Percentiles rank a stretch among this genome's conserved stretches.
Conservation (phyloP, 2,888 invertebrate species). For the Sinelater perroti region DNA sequence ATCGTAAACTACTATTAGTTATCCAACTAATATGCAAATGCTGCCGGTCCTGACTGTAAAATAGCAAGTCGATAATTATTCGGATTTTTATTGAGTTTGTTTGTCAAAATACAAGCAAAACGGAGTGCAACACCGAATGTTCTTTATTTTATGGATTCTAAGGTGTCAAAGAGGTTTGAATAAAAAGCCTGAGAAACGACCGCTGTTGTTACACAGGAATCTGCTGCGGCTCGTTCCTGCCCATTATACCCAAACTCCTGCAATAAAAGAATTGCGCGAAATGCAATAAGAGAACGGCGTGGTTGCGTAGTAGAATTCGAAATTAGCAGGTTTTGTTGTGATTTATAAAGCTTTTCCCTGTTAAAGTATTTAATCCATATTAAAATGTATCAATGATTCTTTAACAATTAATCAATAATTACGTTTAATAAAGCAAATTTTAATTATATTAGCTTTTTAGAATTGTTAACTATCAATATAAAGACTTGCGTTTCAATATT, state of each 20-base stretch:
- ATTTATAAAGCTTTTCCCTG: too few species aligned
- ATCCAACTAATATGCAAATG: constrained; percentile 17
- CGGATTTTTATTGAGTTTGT: constrained; percentile 4
- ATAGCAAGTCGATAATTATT: constrained; percentile 14
- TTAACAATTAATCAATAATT: too few species aligned
- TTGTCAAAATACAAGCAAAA: constrained; percentile 10
- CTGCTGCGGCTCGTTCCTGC: neutral
- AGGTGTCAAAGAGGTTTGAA: constrained; percentile 12
- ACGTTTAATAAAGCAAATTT: too few species aligned
- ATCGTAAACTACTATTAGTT: constrained; percentile 10
- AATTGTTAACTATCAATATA: too few species aligned
- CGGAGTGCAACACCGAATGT: neutral
- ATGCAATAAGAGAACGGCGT: too few species aligned
- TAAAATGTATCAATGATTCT: too few species aligned
- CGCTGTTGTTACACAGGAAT: neutral
- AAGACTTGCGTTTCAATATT: too few species aligned
- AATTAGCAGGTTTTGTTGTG: too few species aligned
- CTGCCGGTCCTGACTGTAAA: constrained; percentile 1
- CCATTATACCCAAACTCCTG: constrained; percentile 3
- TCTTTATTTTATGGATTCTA: constrained; percentile 14
- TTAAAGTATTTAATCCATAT: too few species aligned
- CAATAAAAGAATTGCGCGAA: too few species aligned
- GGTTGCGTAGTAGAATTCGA: too few species aligned
- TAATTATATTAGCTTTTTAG: too few species aligned
- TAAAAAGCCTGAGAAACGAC: constrained; percentile 6